Evolutionary conservation across 1,140 invertebrate species (phyloP).

Genomic region (Melipona quadrifasciata): DNA sequence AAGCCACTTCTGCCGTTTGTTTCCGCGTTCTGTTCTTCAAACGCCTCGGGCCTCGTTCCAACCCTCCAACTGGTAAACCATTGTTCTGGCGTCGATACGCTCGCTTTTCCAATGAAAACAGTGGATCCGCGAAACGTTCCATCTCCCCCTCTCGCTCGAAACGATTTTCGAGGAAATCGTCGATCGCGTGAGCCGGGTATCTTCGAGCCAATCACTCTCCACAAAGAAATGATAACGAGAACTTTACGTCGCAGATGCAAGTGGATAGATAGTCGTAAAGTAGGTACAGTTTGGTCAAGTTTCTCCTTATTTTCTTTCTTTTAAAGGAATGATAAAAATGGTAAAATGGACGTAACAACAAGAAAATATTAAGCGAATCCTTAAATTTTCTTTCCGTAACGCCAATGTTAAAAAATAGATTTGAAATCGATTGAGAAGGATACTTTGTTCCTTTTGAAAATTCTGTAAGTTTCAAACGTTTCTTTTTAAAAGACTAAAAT

Average conservation of each 20-base stretch:
- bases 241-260: not conserved
- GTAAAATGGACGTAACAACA: too few species aligned
- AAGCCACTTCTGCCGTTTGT: constrained; percentile 40
- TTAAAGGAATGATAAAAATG: too few species aligned
- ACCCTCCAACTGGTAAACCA: constrained; percentile 32
- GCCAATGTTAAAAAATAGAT: too few species aligned
- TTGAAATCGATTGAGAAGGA: too few species aligned
- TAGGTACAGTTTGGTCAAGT: too few species aligned
- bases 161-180: not conserved
- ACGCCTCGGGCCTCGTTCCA: constrained; percentile 5
- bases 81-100: constrained; percentile 35
- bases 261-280: not conserved
- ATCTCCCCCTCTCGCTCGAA: not conserved
- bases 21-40: constrained; percentile 28
- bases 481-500: too few species aligned
- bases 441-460: too few species aligned
- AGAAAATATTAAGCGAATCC: too few species aligned
- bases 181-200: not conserved
- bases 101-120: constrained; percentile 17
- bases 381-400: too few species aligned
- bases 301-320: too few species aligned
- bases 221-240: not conserved
- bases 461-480: too few species aligned
- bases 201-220: not conserved
- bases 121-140: not conserved